Evolutionary conservation across 1,140 invertebrate species (phyloP).

Genomic region (Meteorus sp.): DNA sequence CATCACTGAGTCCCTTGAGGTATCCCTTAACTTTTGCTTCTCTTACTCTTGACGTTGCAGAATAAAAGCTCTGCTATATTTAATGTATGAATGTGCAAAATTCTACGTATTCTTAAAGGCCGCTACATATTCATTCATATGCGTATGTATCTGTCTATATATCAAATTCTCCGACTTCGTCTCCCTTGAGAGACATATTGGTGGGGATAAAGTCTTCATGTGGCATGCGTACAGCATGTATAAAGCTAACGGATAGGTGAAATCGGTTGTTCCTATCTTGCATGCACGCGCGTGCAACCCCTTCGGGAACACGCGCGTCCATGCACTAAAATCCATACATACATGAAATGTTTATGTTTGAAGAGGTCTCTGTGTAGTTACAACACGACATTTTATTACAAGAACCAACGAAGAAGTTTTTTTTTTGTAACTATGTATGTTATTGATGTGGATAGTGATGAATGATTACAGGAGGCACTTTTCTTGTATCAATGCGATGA

Average conservation of each 20-base stretch:
- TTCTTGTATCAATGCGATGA: no score
- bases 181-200: no score
- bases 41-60: not conserved
- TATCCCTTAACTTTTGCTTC: slow-evolving; percentile 27
- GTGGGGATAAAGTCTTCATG: slow-evolving; percentile 30
- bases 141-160: no score
- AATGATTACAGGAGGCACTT: no score
- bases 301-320: not conserved
- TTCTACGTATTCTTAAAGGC: slow-evolving; percentile 1
- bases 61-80: not conserved
- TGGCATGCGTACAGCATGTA: slow-evolving; percentile 17
- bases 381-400: no score
- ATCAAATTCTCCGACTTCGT: no score
- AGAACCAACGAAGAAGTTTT: no score
- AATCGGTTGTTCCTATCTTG: slow-evolving; percentile 29
- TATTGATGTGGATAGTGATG: no score
- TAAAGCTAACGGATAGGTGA: slow-evolving; percentile 39
- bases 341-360: no score
- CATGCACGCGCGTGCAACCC: slow-evolving; percentile 25
- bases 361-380: no score
- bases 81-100: slow-evolving; percentile 5
- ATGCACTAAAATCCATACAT: no score
- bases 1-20: slow-evolving; percentile 35
- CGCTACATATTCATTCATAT: not conserved
- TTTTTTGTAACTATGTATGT: no score